Base-by-base conservation (phyloP, 1,140 invertebrate genomes). In the Phymorhynchus buccinoides region DNA sequence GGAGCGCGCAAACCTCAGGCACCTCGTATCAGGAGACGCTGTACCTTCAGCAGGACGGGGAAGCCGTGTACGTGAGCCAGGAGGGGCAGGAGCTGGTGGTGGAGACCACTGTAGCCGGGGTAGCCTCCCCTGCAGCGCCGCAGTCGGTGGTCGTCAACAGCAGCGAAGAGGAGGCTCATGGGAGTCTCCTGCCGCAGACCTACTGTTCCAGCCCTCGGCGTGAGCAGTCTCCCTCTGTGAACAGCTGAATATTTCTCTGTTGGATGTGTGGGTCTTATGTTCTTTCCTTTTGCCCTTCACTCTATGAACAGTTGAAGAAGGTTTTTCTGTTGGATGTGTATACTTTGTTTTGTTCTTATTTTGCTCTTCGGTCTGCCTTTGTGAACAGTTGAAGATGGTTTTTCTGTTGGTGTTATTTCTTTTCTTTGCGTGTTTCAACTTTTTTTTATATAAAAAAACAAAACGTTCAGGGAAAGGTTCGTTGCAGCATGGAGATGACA, bases 121-220 rank as follows among this genome's bases (percentile, higher is more conserved):
- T 41, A 16, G 16, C 73, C 27, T 16, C 39, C 73, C 0, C 32
- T 41, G 37, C 73, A 22, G 16, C 18, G 6, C 73, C 14, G 73
- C 68, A 32, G 30, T 6, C 30, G 9, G 68, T 6, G 9, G 68
- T 35, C 68, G 7, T 66, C 62, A 4, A 0, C 0, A 18, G 48
- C 22, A 27, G n/a, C 56, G 56, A 62, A 4, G 73, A 22, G 37
- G 35, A 75, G 1, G 37, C 30, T 37, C 39, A 83, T 9, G 66
- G 27, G 62, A 83, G 81, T 73, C 81, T 83, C 22, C 41, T 83
- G 41, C 81, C 81, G 35, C 81, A 83, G 41, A 83, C 81, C 68
- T 83, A 83, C 62, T 71, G 81, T 37, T 83, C 81, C 14, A 83
- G 81, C 73, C 81, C 81, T 18, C 62, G 41, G 22, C 42, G 32